Percentiles rank a stretch among this genome's conserved stretches.
phyloP scores from a whole-genome alignment of 2,888 invertebrate genomes.

The Hyalella azteca region DNA sequence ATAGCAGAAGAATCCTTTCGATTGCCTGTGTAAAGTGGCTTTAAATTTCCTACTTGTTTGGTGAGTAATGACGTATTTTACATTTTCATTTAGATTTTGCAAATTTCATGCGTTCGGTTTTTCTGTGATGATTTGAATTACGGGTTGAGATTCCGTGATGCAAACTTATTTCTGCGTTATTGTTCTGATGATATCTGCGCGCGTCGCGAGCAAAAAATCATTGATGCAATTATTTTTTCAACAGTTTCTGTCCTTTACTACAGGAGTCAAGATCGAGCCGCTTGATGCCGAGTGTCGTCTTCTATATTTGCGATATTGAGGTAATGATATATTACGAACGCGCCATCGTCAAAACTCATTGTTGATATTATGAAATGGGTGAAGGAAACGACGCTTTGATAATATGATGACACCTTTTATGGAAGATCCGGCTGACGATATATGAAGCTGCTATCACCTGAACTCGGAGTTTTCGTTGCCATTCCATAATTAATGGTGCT shows the following conservation, averaged over 20 bases:
- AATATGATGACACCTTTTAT: neutral
- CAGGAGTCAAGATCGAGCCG: neutral
- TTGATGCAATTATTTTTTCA: neutral
- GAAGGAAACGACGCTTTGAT: neutral
- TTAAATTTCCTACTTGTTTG: too few relatives aligned
- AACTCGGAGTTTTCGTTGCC: neutral
- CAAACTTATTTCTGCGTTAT: neutral
- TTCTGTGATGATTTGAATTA: neutral
- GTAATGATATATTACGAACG: neutral
- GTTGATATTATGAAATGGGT: too few relatives aligned
- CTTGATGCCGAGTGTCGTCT: neutral
- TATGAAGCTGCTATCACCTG: neutral
- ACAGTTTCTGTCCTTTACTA: neutral
- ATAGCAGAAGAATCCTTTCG: too few relatives aligned
- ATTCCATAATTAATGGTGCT: neutral
- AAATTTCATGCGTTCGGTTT: too few relatives aligned
- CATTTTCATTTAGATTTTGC: too few relatives aligned
- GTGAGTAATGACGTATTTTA: too few relatives aligned
- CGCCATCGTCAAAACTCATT: neutral
- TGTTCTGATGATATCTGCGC: neutral
- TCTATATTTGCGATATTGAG: neutral
- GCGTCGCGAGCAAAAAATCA: neutral
- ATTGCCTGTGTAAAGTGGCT: too few relatives aligned
- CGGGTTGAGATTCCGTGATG: neutral
- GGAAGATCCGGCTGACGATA: slow-evolving; percentile 1